phyloP scores from a whole-genome alignment of 2,113 vertebrate genomes.

The Melanocharis versteri region DNA sequence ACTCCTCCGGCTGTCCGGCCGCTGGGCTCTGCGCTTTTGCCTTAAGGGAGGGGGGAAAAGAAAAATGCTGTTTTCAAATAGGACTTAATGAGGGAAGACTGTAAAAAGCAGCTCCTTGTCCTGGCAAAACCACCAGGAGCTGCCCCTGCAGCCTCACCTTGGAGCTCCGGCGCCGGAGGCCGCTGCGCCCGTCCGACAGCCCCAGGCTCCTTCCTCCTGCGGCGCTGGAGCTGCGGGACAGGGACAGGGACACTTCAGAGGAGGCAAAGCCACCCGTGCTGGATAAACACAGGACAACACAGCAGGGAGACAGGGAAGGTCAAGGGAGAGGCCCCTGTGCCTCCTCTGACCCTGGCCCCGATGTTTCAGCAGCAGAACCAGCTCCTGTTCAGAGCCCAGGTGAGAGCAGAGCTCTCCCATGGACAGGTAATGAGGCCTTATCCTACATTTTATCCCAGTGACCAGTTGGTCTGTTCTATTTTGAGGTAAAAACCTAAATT shows the following conservation, averaged over 20 bases:
- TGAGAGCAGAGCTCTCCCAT: not conserved
- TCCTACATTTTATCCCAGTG: not conserved
- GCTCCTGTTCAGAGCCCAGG: not conserved
- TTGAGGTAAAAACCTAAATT: not conserved
- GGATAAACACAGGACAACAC: rapidly evolving
- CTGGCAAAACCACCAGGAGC: not conserved
- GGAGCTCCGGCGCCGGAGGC: not conserved
- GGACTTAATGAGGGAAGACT: rapidly evolving
- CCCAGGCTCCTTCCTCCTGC: not conserved
- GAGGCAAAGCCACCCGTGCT: not conserved
- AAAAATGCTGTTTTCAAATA: not conserved
- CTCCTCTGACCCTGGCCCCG: not conserved
- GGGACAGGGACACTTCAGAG: not conserved
- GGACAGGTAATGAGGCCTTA: not conserved
- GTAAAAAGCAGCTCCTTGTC: not conserved
- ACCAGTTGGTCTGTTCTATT: not conserved
- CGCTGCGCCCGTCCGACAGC: not conserved
- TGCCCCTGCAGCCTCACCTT: not conserved
- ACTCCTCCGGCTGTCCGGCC: not conserved
- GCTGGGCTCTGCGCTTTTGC: slow-evolving; percentile 44
- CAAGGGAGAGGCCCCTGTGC: not conserved
- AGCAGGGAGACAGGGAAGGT: not conserved
- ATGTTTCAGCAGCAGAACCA: not conserved
- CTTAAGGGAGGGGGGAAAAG: not conserved
- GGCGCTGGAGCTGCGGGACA: not conserved